Evolutionary conservation across 2,797 vertebrate species (phyloP).

Genomic region (Melanotaenia boesemani): DNA sequence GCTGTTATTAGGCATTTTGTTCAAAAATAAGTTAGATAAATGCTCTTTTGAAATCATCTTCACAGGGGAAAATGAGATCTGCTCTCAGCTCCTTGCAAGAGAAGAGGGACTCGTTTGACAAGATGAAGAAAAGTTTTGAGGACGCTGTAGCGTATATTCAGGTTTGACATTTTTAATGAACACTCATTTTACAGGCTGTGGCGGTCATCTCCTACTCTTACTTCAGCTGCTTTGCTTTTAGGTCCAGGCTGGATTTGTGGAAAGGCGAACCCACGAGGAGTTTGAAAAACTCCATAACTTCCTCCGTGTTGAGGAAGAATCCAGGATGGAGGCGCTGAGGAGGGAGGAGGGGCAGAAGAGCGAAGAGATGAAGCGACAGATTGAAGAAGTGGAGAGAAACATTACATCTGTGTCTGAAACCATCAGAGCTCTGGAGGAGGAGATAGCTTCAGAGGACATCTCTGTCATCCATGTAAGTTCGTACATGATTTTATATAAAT

Average conservation of each 20-base stretch:
- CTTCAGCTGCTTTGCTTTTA: constrained; percentile 28
- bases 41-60: background rate
- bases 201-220: background rate
- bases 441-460: constrained; percentile 61
- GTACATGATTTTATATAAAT: background rate
- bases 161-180: constrained; percentile 51
- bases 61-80: constrained; percentile 71
- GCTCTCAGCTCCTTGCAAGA: constrained; percentile 64
- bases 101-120: constrained; percentile 65
- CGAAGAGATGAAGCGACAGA: constrained; percentile 55
- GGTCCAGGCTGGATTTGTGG: constrained; percentile 75
- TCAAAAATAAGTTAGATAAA: background rate
- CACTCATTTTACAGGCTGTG: background rate
- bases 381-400: constrained; percentile 52
- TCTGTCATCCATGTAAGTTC: constrained; percentile 72
- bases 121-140: constrained; percentile 70
- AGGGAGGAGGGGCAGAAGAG: constrained; percentile 72
- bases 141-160: constrained; percentile 64
- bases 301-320: constrained; percentile 67
- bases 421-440: constrained; percentile 70
- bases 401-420: constrained; percentile 60
- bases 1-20: background rate
- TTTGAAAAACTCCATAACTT: constrained; percentile 77
- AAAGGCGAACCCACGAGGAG: constrained; percentile 69
- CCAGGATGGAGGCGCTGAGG: constrained; percentile 67